Percentiles rank a stretch among this genome's conserved stretches.
These are phyloP conservation scores for Hylaeus volcanicus DNA, from an alignment of 1,140 invertebrate species.

Conservation along the genomic window DNA sequence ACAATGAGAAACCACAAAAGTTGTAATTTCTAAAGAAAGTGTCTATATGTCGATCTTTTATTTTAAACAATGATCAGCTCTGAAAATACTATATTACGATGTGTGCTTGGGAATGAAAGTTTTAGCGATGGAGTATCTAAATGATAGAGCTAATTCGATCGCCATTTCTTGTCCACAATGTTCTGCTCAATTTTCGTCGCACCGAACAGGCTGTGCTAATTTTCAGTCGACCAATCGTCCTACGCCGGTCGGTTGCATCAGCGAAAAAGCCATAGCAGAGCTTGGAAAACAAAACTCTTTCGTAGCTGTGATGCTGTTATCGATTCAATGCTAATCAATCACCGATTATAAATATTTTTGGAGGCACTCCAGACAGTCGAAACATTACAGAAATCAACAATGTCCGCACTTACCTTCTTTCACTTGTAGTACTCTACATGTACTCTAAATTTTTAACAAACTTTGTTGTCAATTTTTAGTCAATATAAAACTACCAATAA, in stretches of 20 bases:
- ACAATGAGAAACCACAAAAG: conserved; percentile 25
- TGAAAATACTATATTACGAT: conserved; percentile 26
- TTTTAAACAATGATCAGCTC: conserved; percentile 23
- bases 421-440: not conserved
- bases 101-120: conserved; percentile 35
- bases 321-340: conserved; percentile 61
- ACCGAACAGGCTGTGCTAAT: conserved; percentile 63
- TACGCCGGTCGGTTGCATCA: conserved; percentile 55
- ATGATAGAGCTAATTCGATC: conserved; percentile 38
- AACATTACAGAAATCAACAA: conserved; percentile 36
- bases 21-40: conserved; percentile 27
- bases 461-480: conserved; percentile 62
- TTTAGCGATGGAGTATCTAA: conserved; percentile 4
- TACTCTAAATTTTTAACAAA: conserved; percentile 54
- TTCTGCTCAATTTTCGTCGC: conserved; percentile 68
- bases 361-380: conserved; percentile 54
- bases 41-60: conserved; percentile 24
- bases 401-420: conserved; percentile 46
- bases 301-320: conserved; percentile 68
- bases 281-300: conserved; percentile 58
- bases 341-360: conserved; percentile 54
- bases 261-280: conserved; percentile 58
- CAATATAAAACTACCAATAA: conserved; percentile 61
- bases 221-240: conserved; percentile 60
- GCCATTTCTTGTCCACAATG: conserved; percentile 60